Evolutionary conservation across 2,113 vertebrate species (phyloP), one percentile per base, ranked within the genome.

Genomic region (Lophius piscatorius): DNA sequence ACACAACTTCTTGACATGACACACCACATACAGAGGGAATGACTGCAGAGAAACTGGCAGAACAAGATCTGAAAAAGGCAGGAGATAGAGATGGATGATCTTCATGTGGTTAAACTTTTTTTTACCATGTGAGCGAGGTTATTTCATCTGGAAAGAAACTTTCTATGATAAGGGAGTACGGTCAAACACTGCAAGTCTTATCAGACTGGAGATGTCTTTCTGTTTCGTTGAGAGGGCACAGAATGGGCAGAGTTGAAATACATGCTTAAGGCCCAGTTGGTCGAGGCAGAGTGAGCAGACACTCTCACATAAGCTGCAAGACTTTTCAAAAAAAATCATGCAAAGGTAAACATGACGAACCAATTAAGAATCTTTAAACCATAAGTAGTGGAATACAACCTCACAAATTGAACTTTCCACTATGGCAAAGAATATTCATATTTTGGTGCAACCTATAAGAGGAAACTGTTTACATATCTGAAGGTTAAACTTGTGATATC

Each of bases 311-410:
- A n/a, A n/a, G n/a, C n/a, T n/a, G n/a, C n/a, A n/a, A n/a, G n/a
- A n/a, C n/a, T n/a, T n/a, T n/a, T n/a, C n/a, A n/a, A n/a, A n/a
- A n/a, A n/a, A n/a, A n/a, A n/a, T n/a, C n/a, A n/a, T n/a, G n/a
- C n/a, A n/a, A n/a, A n/a, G n/a, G n/a, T n/a, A n/a, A n/a, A n/a
- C n/a, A n/a, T n/a, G n/a, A n/a, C n/a, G n/a, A n/a, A n/a, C n/a
- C n/a, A n/a, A n/a, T n/a, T n/a, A n/a, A n/a, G n/a, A n/a, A n/a
- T n/a, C n/a, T n/a, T n/a, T n/a, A n/a, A n/a, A n/a, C n/a, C n/a
- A n/a, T n/a, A n/a, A n/a, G n/a, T 16, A 24, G 9, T 35, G 42
- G 66, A 89, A 88, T 79, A 77, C 39, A 40, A 39, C 59, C 16
- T 74, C 35, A 50, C 72, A 74, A 28, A 9, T 6, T 9, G 9